These are phyloP conservation scores for Leptosomus discolor DNA, from an alignment of 2,113 vertebrate species.

Conservation along the genomic window DNA sequence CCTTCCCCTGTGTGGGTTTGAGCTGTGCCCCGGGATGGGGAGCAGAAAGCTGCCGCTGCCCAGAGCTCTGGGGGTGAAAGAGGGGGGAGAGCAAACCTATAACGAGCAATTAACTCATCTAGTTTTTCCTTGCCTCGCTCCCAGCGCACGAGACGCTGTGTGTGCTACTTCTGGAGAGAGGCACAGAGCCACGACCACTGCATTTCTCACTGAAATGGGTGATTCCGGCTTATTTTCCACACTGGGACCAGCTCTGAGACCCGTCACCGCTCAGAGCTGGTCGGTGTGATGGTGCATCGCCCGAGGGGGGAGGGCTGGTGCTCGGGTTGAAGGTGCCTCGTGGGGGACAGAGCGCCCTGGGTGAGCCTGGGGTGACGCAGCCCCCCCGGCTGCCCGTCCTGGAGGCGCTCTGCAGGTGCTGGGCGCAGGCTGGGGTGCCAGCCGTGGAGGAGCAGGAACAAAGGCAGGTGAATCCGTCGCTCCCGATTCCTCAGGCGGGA, in stretches of 20 bases:
- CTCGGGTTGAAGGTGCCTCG: not conserved
- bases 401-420: too few relatives aligned
- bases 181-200: not conserved
- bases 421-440: too few relatives aligned
- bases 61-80: not conserved
- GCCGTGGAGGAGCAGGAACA: not conserved
- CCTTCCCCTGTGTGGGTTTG: fast-evolving
- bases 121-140: not conserved
- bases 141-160: fast-evolving
- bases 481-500: not conserved
- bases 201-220: fast-evolving
- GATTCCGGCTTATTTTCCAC: not conserved
- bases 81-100: not conserved
- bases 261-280: fast-evolving
- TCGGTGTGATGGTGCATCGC: fast-evolving
- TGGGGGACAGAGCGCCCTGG: fast-evolving
- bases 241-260: fast-evolving
- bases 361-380: too few relatives aligned
- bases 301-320: not conserved
- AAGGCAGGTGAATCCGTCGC: too few relatives aligned
- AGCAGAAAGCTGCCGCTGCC: not conserved
- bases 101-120: not conserved
- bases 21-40: not conserved
- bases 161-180: not conserved
- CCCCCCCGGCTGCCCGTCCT: too few relatives aligned